phyloP scores from a whole-genome alignment of 2,113 vertebrate genomes.

The Hemicordylus capensis region DNA sequence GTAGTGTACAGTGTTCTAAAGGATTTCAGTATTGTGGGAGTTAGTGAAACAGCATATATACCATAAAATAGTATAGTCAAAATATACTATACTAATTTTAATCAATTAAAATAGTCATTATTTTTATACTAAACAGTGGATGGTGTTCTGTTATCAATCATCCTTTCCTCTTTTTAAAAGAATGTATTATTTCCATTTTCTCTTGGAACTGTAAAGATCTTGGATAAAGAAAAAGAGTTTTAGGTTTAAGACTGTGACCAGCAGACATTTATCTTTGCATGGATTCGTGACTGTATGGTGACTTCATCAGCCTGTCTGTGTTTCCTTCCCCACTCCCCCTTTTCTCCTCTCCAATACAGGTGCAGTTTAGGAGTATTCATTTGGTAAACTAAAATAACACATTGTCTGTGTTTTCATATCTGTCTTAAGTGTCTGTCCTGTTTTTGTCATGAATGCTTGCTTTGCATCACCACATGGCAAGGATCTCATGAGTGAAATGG shows the following conservation, averaged over 20 bases:
- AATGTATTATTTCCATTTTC: slow-evolving; percentile 58
- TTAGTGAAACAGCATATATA: background rate
- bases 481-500: slow-evolving; percentile 81
- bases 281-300: slow-evolving; percentile 78
- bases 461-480: slow-evolving; percentile 81
- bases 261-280: slow-evolving; percentile 79
- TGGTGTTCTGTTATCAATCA: slow-evolving; percentile 71
- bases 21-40: slow-evolving; percentile 16
- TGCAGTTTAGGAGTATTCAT: slow-evolving; percentile 80
- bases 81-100: too few relatives aligned
- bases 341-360: slow-evolving; percentile 78
- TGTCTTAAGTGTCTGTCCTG: slow-evolving; percentile 74
- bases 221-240: slow-evolving; percentile 69
- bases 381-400: slow-evolving; percentile 77
- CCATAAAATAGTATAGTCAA: background rate
- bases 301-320: slow-evolving; percentile 76
- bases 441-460: slow-evolving; percentile 81
- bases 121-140: slow-evolving; percentile 63
- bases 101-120: background rate
- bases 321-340: too few relatives aligned
- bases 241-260: slow-evolving; percentile 75
- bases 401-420: slow-evolving; percentile 75
- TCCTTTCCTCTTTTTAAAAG: slow-evolving; percentile 48
- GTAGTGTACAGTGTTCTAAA: slow-evolving; percentile 58
- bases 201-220: slow-evolving; percentile 61